Evolutionary conservation across 2,113 vertebrate genomes (phyloP).

Genomic region (Platichthys flesus): DNA sequence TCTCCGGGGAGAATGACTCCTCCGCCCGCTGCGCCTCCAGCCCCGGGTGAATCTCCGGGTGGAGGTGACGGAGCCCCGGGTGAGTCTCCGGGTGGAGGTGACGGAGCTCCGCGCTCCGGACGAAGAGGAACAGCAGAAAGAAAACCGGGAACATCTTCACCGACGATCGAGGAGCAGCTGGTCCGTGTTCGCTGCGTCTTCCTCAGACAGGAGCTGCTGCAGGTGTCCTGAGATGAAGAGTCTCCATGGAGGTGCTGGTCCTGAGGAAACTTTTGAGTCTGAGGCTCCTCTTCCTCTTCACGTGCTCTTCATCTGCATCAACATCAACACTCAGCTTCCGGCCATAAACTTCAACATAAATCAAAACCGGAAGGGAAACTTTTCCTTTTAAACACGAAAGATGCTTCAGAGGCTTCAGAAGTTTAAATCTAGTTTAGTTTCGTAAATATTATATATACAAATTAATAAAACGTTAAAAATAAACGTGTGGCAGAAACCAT

Average conservation of each 20-base stretch:
- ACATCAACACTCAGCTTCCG: constrained; percentile 40
- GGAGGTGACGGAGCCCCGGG: constrained; percentile 3
- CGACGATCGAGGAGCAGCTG: not conserved
- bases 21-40: not conserved
- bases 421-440: too few species aligned
- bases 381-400: not conserved
- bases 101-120: constrained; percentile 56
- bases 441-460: too few species aligned
- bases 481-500: too few species aligned
- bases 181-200: not conserved
- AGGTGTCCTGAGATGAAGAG: not conserved
- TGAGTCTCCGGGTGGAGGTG: not conserved
- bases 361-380: not conserved
- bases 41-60: not conserved
- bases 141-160: constrained; percentile 47
- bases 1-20: not conserved
- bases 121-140: constrained; percentile 53
- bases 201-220: not conserved
- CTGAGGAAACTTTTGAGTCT: constrained; percentile 31
- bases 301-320: not conserved
- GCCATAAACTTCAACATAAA: constrained; percentile 53
- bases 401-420: not conserved
- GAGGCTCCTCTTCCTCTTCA: not conserved
- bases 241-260: not conserved
- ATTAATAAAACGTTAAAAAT: too few species aligned